Evolutionary conservation across 2,888 invertebrate genomes (phyloP), one percentile per base, ranked within the genome.

Genomic region (Heliconius ismenius): DNA sequence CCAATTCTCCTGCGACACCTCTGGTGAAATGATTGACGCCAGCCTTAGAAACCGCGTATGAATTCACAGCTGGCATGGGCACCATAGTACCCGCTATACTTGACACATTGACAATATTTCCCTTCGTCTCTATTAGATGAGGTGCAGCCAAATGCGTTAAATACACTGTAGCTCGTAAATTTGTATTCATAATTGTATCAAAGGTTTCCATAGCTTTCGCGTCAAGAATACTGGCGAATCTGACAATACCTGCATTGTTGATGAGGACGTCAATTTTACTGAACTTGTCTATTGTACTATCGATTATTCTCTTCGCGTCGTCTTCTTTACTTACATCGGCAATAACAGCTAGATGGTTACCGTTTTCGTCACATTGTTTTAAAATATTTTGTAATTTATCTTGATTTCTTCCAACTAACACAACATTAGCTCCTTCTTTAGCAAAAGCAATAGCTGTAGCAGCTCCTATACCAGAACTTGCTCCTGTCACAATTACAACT

Each of bases 21-120:
- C 95, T 90, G 0, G 97, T 97, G 80, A 97, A 95, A 83, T 97
- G 97, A 87, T 97, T 97, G 21, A 97, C 83, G 7, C 96, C 96
- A 58, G 96, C 93, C 89, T 97, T 97, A 26, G 96, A 96, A 93
- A 97, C 95, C 77, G 92, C 91, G 85, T 97, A 97, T 1, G 83
- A 49, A 36, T 75, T 70, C 10, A 82, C 67, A 36, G 77, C 58
- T 0, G 82, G 76, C 15, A 28, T 39, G 15, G 21, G 9, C n/a
- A 74, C 65, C 10, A 32, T 65, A 9, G 69, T 43, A 7, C 81
- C 84, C 6, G 79, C 82, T 2, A 83, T 39, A 76, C 88, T 89
- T 0, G 90, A 89, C 39, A 88, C 80, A 36, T 89, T 89, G 0
- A 90, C 76, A 1, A 90, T 84, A 72, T 87, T 89, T 1, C 89